phyloP scores from a whole-genome alignment of 2,113 vertebrate species.

The Gavialis gangeticus region DNA sequence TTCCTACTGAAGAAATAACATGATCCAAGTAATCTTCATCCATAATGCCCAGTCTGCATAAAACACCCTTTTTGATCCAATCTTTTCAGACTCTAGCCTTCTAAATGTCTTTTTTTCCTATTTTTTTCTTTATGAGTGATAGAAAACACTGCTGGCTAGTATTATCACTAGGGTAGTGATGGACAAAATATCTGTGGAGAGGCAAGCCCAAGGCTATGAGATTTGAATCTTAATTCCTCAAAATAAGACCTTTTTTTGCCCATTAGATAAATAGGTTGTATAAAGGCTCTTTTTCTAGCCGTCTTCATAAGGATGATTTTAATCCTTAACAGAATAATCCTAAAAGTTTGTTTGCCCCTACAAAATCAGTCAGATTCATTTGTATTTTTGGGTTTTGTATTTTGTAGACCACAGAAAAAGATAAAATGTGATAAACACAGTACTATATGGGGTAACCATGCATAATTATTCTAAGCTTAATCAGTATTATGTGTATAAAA shows the following conservation, averaged over 20 bases:
- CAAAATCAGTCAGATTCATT: neutral
- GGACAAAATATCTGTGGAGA: neutral
- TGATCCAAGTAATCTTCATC: neutral
- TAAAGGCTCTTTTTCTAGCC: neutral
- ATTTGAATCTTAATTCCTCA: neutral
- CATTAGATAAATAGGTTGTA: neutral
- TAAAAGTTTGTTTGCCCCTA: neutral
- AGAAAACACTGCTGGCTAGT: slow-evolving; percentile 9
- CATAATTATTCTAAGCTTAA: neutral
- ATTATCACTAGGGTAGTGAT: neutral
- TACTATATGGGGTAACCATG: too few species aligned
- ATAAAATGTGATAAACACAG: neutral
- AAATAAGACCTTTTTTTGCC: neutral
- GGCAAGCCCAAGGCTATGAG: neutral
- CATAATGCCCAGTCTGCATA: fast-evolving
- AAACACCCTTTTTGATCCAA: neutral
- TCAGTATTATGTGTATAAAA: neutral
- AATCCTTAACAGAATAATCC: neutral
- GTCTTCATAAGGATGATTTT: neutral
- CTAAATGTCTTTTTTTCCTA: neutral
- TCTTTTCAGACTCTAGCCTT: neutral
- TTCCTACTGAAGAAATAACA: neutral
- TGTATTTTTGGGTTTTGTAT: neutral
- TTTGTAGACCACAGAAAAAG: neutral
- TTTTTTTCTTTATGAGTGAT: neutral